Base-by-base conservation (phyloP, 2,888 invertebrate species). In the Cataglyphis livida region DNA sequence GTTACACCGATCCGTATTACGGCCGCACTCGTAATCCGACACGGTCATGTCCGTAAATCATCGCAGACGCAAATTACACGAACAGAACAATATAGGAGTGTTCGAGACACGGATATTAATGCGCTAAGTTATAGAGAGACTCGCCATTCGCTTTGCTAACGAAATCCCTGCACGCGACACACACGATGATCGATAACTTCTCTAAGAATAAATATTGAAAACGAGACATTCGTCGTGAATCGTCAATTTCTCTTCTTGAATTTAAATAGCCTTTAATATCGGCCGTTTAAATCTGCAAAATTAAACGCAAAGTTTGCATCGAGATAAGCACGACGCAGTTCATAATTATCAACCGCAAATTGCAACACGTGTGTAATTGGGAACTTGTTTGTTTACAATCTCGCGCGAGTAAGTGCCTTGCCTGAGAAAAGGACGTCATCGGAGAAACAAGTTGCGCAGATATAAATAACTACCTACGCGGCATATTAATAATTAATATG, bases 31-130 rank as follows among this genome's bases (percentile, higher is more conserved):
- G 84, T 78, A 83, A 85, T 71, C 62, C 74, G 78, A 84, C 66
- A 78, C 76, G 62, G 62, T n/a, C 81, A 78, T 76, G 81, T 83
- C 83, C 76, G 78, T 84, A 86, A 86, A 86, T 85, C 82, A 87
- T 88, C 82, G 85, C 76, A 71, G 79, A 82, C 71, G 75, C 78
- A 81, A 4, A 84, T 68, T 76, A 78, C 71, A 71, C 41, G 85
- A 76, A 84, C 41, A 57, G 57, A 71, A 51, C 5, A 75, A 48
- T 48, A 83, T 25, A 71, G 28, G 48, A 59, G 9, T 76, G 51
- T 32, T 25, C 38, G 15, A 25, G 54, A 35, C 5, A 51, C 3
- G 6, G 7, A 73, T 54, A 44, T 81, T 65, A 65, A 44, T 81
- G 64, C 51, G 18, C 62, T 61, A 79, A 70, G 41, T 41, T 28